Conservation (phyloP, 2,113 vertebrate genomes). For the Gulo gulo region DNA sequence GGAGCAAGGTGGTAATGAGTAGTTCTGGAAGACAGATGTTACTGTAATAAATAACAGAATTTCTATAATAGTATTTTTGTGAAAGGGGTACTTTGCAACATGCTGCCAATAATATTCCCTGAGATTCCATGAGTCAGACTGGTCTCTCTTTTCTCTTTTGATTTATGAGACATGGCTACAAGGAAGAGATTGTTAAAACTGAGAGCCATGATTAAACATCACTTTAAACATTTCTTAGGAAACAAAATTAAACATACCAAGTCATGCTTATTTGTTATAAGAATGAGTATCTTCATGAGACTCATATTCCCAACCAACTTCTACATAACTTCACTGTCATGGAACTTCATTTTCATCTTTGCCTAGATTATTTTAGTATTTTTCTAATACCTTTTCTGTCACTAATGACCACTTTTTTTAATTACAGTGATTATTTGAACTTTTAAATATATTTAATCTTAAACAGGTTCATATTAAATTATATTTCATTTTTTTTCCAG, state of each 20-base stretch:
- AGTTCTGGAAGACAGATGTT: not conserved
- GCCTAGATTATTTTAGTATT: not conserved
- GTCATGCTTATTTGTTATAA: not conserved
- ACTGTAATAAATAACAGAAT: not conserved
- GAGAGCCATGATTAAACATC: not conserved
- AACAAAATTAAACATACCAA: slow-evolving; percentile 13
- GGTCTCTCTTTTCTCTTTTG: not conserved
- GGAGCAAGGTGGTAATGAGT: not conserved
- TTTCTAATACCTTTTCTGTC: not conserved
- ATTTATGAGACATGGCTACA: not conserved
- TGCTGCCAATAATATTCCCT: not conserved
- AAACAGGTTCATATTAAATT: not conserved
- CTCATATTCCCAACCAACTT: not conserved
- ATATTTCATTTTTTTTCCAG: not conserved
- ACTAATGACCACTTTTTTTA: not conserved
- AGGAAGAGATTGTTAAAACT: not conserved
- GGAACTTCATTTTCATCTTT: not conserved
- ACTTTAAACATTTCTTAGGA: not conserved
- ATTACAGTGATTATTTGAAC: not conserved
- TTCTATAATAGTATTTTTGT: not conserved
- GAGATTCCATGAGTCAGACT: not conserved
- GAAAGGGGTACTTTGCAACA: not conserved
- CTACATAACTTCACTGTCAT: fast-evolving
- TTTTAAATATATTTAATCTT: not conserved
- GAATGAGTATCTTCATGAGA: not conserved